phyloP scores from a whole-genome alignment of 2,888 invertebrate species.

The Malthinus flaveolus region DNA sequence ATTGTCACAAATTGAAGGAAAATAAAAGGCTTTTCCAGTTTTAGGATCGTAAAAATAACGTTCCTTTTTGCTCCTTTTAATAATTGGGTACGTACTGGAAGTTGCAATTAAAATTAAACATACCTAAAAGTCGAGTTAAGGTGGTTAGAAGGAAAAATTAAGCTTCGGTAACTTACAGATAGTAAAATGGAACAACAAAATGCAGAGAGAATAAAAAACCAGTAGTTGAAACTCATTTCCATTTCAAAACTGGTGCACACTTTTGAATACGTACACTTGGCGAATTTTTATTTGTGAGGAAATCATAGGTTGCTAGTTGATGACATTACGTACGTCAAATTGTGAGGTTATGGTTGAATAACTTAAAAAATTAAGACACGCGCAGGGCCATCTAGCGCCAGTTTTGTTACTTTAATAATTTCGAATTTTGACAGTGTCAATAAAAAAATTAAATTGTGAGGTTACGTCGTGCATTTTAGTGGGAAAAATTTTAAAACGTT shows the following conservation, averaged over 20 bases:
- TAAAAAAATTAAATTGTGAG: too few species aligned
- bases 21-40: conserved; percentile 59
- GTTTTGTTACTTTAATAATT: too few species aligned
- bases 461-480: too few species aligned
- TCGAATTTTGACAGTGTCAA: too few species aligned
- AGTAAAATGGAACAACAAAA: conserved; percentile 9
- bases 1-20: conserved; percentile 75
- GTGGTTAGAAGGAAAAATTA: not conserved
- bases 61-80: conserved; percentile 74
- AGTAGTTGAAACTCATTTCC: not conserved
- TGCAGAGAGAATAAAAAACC: conserved; percentile 10
- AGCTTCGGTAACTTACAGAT: conserved; percentile 5
- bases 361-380: too few species aligned
- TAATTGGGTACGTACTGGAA: conserved; percentile 68
- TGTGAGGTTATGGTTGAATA: too few species aligned
- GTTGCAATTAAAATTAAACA: conserved; percentile 63
- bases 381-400: too few species aligned
- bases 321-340: too few species aligned
- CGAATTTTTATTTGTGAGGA: too few species aligned
- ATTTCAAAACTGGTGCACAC: not conserved
- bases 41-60: conserved; percentile 70
- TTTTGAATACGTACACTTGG: too few species aligned
- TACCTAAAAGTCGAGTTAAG: conserved; percentile 57
- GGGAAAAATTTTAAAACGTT: not conserved
- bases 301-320: too few species aligned